Evolutionary conservation across 2,888 invertebrate genomes (phyloP).

Genomic region (Oscheius myriophilus): DNA sequence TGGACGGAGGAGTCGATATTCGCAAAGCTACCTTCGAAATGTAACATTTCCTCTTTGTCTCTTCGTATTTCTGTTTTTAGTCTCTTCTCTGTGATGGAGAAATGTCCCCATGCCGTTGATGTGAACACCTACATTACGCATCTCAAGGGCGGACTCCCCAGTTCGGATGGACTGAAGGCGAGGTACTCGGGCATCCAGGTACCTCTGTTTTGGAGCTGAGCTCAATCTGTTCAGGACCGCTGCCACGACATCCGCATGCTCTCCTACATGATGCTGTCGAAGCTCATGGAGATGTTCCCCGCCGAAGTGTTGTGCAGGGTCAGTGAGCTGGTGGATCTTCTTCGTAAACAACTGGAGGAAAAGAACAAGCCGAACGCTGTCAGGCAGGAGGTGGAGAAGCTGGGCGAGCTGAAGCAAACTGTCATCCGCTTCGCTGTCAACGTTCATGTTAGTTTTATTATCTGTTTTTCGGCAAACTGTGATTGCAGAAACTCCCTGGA

Average conservation of each 20-base stretch:
- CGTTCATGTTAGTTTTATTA: conserved; percentile 72
- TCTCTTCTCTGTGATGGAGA: conserved; percentile 96
- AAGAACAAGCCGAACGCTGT: conserved; percentile 98
- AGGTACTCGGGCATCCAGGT: conserved; percentile 39
- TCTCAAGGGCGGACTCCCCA: conserved; percentile 87
- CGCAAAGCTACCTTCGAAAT: conserved; percentile 79
- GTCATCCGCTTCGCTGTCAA: conserved; percentile 96
- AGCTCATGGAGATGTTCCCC: conserved; percentile 91
- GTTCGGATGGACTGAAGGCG: too few species aligned
- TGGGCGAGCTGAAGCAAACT: conserved; percentile 95
- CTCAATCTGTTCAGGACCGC: conserved; percentile 69
- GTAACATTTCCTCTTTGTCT: conserved; percentile 52
- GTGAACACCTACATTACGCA: conserved; percentile 95
- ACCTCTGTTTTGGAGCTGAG: background rate
- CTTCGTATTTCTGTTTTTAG: conserved; percentile 76
- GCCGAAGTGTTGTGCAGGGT: conserved; percentile 79
- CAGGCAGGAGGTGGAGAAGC: conserved; percentile 98
- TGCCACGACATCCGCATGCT: conserved; percentile 88
- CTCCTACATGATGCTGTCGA: conserved; percentile 95
- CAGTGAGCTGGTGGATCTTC: conserved; percentile 91
- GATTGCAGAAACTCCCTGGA: too few species aligned
- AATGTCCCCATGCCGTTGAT: conserved; percentile 91
- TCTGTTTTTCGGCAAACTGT: too few species aligned
- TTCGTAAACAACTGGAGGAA: conserved; percentile 75
- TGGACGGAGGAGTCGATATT: conserved; percentile 93